phyloP scores from a whole-genome alignment of 2,888 invertebrate species.

The Eristalinus aeneus region DNA sequence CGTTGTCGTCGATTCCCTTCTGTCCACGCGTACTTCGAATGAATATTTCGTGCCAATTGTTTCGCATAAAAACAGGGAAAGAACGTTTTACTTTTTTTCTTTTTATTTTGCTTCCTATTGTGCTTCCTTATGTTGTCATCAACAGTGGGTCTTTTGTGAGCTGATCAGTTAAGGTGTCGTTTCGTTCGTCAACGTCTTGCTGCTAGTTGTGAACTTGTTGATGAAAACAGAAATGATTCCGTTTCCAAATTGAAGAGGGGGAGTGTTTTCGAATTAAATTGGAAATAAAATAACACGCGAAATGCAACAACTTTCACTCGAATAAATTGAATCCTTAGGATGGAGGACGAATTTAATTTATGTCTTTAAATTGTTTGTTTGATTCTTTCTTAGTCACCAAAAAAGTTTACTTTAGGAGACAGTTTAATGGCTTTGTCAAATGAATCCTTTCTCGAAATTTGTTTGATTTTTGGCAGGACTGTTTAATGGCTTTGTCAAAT shows the following conservation, averaged over 20 bases:
- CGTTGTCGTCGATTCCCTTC: background rate
- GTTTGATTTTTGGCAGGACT: no score
- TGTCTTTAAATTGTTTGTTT: no score
- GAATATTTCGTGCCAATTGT: constrained; percentile 53
- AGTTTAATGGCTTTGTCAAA: no score
- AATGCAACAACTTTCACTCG: constrained; percentile 38
- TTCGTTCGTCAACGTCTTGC: constrained; percentile 35
- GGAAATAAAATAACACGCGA: constrained; percentile 37
- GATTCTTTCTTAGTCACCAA: no score
- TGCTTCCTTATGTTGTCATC: background rate
- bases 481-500: no score
- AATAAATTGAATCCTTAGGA: constrained; percentile 12
- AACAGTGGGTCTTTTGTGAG: background rate
- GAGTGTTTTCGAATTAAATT: constrained; percentile 55
- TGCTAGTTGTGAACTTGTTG: constrained; percentile 37
- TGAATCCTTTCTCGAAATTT: no score
- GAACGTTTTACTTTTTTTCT: constrained; percentile 13
- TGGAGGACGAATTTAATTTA: no score
- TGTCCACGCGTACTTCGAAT: constrained; percentile 40
- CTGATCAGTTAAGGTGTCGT: background rate
- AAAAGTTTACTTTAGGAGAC: no score
- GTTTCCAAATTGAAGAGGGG: constrained; percentile 16
- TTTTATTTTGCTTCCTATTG: background rate
- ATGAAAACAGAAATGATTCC: constrained; percentile 26
- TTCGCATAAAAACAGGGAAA: constrained; percentile 59